phyloP scores from a whole-genome alignment of 2,113 vertebrate species.

The Xenopus borealis region DNA sequence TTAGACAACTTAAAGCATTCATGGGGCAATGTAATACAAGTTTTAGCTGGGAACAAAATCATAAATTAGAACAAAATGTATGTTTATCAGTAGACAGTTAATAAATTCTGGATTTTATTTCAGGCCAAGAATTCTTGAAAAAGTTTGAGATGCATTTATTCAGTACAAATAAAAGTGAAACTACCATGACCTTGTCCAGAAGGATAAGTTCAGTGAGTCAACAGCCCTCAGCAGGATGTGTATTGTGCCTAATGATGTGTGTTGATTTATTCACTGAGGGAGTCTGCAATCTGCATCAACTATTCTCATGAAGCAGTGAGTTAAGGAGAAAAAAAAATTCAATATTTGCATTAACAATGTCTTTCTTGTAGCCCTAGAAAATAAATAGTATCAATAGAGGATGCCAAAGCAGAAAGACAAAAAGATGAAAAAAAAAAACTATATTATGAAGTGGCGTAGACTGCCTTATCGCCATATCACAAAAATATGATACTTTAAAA shows the following conservation, averaged over 20 bases:
- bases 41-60: no score
- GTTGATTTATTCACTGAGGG: constrained; percentile 36
- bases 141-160: background rate
- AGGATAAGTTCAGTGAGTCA: constrained; percentile 41
- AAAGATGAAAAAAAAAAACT: background rate
- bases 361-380: constrained; percentile 3
- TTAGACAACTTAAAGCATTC: no score
- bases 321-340: background rate
- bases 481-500: constrained; percentile 21
- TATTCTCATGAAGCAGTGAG: constrained; percentile 10
- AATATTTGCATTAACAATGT: constrained; percentile 7
- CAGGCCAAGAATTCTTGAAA: background rate
- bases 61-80: no score
- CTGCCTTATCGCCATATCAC: constrained; percentile 14
- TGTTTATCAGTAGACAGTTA: no score
- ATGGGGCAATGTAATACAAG: no score
- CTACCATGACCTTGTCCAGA: constrained; percentile 37
- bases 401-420: constrained; percentile 6
- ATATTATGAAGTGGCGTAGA: background rate
- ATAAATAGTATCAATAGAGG: constrained; percentile 20
- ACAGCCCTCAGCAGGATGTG: constrained; percentile 33
- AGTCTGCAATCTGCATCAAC: constrained; percentile 23
- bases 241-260: constrained; percentile 45
- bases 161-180: background rate
- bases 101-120: no score